phyloP scores from a whole-genome alignment of 64 coral and sea anemone species.

The Hydrozoanthus tunicans region DNA sequence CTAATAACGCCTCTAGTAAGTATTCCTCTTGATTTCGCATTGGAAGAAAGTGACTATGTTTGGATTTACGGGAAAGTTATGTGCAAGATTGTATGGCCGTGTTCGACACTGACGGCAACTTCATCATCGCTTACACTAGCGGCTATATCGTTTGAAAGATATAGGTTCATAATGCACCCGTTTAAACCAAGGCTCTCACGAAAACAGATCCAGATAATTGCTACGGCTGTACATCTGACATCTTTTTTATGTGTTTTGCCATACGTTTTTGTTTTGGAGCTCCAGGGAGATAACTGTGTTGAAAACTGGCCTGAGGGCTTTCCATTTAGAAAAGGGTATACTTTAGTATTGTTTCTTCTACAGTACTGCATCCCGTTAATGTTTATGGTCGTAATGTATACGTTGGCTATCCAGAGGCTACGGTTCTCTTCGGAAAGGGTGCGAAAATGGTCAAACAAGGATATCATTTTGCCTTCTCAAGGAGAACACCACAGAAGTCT shows the following conservation, averaged over 20 bases:
- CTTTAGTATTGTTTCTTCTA: constrained; percentile 57
- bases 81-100: constrained; percentile 74
- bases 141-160: constrained; percentile 53
- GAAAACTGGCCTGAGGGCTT: constrained; percentile 55
- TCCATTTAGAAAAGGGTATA: constrained; percentile 61
- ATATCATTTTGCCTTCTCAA: not conserved
- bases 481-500: not conserved
- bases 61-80: constrained; percentile 53
- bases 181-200: constrained; percentile 32
- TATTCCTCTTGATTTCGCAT: constrained; percentile 69
- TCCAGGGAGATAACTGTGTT: constrained; percentile 11
- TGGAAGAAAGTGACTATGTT: constrained; percentile 43
- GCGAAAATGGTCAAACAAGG: constrained; percentile 23
- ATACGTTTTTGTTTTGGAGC: constrained; percentile 43
- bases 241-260: constrained; percentile 45
- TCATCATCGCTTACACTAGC: constrained; percentile 67
- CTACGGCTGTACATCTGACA: not conserved
- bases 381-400: constrained; percentile 67
- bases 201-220: constrained; percentile 1
- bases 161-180: constrained; percentile 29
- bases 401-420: constrained; percentile 18
- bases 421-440: constrained; percentile 1
- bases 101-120: constrained; percentile 33
- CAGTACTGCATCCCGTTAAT: constrained; percentile 58
- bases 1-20: constrained; percentile 39